Base-by-base conservation (phyloP, 2,797 vertebrate species). In the Trachurus trachurus region DNA sequence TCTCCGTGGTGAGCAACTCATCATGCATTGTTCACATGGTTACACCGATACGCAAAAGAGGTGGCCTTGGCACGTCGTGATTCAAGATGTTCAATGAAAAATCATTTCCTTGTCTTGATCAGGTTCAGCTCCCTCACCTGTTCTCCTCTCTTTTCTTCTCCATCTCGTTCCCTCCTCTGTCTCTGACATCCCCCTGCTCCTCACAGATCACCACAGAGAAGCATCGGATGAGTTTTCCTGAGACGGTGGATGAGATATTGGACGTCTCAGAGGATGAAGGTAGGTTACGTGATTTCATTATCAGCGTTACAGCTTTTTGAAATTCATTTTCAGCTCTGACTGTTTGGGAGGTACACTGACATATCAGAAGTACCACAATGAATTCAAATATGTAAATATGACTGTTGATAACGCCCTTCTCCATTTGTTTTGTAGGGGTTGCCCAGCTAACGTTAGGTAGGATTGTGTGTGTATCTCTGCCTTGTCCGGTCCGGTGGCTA, bases 191-290 rank as follows among this genome's bases (percentile, higher is more conserved):
- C 45, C 2, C 31, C 47, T 5, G 17, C 56, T 60, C 29, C 47
- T 62, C 53, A 29, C 89, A 96, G 95, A 95, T 94, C 63, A 95
- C 95, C 1, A 94, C 94, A 6, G 98, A 99, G 90, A 99, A 98
- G 85, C 97, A 99, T 85, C 97, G 96, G 52, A 98, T 99, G 97
- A 99, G 98, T 92, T 98, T 98, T 88, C 98, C 98, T 0, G 98
- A 99, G 93, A 99, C 98, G 0, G 97, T 99, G 11, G 98, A 99
- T 2, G 98, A 99, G 93, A 97, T 98, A 83, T 88, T 99, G 94
- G 98, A 99, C 0, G 98, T 99, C 57, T 99, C 98, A 0, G 98
- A 99, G 90, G 98, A 99, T 80, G 98, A 99, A 97, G 98, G 98
- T 99, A 85, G 29, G 83, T 40, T 47, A 7, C 60, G 2, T 16